A percentile compares a stretch with the other conserved stretches of the same genome.
Evolutionary conservation across 1,140 invertebrate genomes (phyloP).

Genomic region (Drosophila carrolli): DNA sequence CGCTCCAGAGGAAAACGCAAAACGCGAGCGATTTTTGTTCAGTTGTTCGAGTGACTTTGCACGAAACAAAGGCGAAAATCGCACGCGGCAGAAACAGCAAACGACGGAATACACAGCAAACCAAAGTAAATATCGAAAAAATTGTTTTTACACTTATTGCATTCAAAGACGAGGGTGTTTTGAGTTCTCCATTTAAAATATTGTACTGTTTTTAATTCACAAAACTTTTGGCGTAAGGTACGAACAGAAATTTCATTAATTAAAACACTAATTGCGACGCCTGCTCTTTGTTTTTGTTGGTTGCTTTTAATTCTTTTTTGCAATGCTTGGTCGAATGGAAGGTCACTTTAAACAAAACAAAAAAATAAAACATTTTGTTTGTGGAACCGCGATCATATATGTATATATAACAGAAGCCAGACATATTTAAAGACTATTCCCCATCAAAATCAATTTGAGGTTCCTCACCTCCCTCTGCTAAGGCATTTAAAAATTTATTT

Average conservation of each 20-base stretch:
- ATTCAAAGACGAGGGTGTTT: background rate
- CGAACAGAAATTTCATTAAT: conserved; percentile 11
- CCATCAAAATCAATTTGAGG: background rate
- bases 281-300: conserved; percentile 13
- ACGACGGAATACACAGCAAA: conserved; percentile 37
- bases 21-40: conserved; percentile 47
- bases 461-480: background rate
- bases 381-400: background rate
- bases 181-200: background rate
- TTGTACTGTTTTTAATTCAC: background rate
- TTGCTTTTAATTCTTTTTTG: conserved; percentile 19
- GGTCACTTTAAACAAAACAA: conserved; percentile 23
- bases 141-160: conserved; percentile 9
- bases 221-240: background rate
- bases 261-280: conserved; percentile 9
- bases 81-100: conserved; percentile 41
- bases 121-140: conserved; percentile 59
- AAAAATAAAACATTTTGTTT: conserved; percentile 11
- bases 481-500: background rate
- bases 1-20: conserved; percentile 28
- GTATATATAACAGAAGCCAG: conserved; percentile 14
- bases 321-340: conserved; percentile 32
- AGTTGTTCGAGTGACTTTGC: conserved; percentile 74
- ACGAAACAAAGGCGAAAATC: conserved; percentile 52
- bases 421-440: conserved; percentile 10